Evolutionary conservation across 2,888 invertebrate genomes (phyloP).

Genomic region (Steromphala cineraria): DNA sequence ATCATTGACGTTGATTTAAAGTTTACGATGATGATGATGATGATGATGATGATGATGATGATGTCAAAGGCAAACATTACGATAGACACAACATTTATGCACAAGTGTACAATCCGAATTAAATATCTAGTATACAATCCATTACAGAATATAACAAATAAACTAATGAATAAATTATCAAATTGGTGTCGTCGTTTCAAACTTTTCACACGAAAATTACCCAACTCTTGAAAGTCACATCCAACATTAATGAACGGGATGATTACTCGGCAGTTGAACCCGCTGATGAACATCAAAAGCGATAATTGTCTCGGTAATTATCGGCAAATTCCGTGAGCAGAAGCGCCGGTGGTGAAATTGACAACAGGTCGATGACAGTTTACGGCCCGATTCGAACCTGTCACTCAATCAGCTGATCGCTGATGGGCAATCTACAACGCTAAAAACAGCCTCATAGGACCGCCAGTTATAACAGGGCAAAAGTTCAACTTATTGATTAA

Average conservation of each 20-base stretch:
- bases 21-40: no score
- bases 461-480: not conserved
- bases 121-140: no score
- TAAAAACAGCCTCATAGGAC: not conserved
- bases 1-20: no score
- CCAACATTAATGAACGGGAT: not conserved
- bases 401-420: not conserved
- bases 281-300: not conserved
- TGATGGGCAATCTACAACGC: not conserved
- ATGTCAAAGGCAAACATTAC: no score
- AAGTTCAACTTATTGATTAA: not conserved
- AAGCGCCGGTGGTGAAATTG: not conserved
- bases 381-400: not conserved
- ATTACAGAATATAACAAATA: no score
- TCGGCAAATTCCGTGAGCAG: not conserved
- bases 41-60: no score
- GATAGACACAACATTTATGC: no score
- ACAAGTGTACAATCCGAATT: no score
- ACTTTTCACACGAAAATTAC: no score
- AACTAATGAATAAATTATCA: no score
- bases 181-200: no score
- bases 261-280: not conserved
- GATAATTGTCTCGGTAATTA: not conserved
- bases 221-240: not conserved
- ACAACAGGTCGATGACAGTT: slow-evolving; percentile 8